Conservation (phyloP, 2,113 vertebrate genomes). For the Alexandromys fortis region DNA sequence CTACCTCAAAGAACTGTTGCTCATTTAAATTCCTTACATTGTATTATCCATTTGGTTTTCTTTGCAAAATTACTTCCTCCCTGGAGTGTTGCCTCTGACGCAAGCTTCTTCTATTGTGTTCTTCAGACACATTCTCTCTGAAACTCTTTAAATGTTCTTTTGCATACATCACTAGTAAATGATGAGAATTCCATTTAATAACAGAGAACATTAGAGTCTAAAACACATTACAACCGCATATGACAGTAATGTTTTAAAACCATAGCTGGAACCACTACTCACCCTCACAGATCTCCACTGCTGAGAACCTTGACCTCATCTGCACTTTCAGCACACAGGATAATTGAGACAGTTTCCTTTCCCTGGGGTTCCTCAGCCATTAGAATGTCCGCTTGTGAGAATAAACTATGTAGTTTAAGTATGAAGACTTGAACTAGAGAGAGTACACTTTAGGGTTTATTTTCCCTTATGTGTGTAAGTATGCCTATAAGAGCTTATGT, state of each 20-base stretch:
- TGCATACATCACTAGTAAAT: not conserved
- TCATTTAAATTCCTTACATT: conserved; percentile 32
- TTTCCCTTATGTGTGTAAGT: not conserved
- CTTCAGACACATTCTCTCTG: not conserved
- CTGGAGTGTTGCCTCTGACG: not conserved
- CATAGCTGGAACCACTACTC: not conserved
- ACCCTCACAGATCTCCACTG: not conserved
- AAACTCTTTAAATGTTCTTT: not conserved
- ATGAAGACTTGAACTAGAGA: not conserved
- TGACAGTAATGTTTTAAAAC: not conserved
- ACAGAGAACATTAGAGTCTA: not conserved
- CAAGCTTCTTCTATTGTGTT: not conserved
- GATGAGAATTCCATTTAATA: not conserved
- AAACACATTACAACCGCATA: not conserved
- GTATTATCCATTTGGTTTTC: conserved; percentile 5
- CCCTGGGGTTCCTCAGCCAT: accelerated
- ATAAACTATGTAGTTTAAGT: not conserved
- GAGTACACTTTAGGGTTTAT: not conserved
- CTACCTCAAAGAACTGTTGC: not conserved
- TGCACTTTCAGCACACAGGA: not conserved
- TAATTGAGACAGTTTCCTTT: not conserved
- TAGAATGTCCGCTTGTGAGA: not conserved
- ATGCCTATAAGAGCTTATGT: not conserved
- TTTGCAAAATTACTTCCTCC: conserved; percentile 49
- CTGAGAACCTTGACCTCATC: not conserved